These are phyloP conservation scores for Anhinga rufa DNA, from an alignment of 2,113 vertebrate genomes.

Conservation along the genomic window DNA sequence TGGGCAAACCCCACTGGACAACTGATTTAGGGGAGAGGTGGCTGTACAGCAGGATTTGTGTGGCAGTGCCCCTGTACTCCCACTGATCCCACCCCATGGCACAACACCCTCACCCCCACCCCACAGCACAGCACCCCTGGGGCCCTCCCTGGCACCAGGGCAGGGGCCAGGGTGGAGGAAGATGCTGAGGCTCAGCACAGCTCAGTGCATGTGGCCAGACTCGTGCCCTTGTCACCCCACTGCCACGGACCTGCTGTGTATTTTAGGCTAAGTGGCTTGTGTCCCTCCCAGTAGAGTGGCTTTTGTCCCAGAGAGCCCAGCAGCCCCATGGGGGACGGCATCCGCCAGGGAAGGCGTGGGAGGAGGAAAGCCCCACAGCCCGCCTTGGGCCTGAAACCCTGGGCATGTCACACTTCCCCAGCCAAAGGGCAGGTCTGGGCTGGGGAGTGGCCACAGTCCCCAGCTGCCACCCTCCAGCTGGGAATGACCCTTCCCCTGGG, in stretches of 20 bases:
- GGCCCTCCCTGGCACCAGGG: background rate
- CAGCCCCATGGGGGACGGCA: fast-evolving
- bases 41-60: background rate
- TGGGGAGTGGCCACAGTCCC: background rate
- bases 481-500: background rate
- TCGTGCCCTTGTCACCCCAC: background rate
- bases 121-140: background rate
- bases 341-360: background rate
- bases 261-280: background rate
- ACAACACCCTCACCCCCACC: background rate
- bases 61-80: fast-evolving
- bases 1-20: background rate
- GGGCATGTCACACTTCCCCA: fast-evolving
- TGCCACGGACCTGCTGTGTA: background rate
- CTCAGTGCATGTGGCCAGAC: fast-evolving
- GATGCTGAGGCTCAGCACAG: background rate
- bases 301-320: background rate
- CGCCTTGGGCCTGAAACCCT: fast-evolving
- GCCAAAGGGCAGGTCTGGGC: background rate
- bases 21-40: background rate
- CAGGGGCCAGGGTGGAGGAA: background rate
- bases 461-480: background rate
- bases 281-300: background rate
- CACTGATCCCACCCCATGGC: background rate
- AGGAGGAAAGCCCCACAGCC: background rate